Percentiles rank a stretch among this genome's conserved stretches.
Evolutionary conservation across 2,113 vertebrate species (phyloP).

Genomic region (Brienomyrus longianalis): DNA sequence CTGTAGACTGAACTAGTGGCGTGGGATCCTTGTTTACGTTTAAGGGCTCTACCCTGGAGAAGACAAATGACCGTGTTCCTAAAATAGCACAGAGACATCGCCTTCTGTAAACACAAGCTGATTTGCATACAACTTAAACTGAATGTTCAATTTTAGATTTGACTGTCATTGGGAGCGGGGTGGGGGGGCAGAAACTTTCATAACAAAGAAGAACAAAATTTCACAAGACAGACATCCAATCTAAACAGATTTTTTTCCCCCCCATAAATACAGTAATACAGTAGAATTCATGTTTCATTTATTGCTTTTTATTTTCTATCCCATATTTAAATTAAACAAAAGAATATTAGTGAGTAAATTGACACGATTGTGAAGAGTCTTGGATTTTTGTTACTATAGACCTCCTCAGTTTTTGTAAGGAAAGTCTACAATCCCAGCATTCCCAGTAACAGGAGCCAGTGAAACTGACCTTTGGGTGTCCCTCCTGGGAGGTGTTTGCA

Average conservation of each 20-base stretch:
- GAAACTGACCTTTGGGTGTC: not conserved
- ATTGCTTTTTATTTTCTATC: not conserved
- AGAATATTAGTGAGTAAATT: not conserved
- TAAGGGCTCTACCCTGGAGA: constrained; percentile 10
- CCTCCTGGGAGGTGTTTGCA: not conserved
- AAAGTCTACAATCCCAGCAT: not conserved
- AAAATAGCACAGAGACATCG: not conserved
- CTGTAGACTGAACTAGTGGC: constrained; percentile 29
- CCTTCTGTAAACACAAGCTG: not conserved
- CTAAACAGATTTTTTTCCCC: not conserved
- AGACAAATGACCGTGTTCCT: constrained; percentile 3
- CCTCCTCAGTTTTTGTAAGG: not conserved
- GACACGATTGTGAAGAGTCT: not conserved
- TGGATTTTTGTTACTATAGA: not conserved
- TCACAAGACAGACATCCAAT: not conserved
- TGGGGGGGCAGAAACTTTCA: not conserved
- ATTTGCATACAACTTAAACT: constrained; percentile 23
- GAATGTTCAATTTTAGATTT: not conserved
- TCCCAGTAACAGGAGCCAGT: not conserved
- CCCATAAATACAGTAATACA: not conserved
- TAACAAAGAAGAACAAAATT: not conserved
- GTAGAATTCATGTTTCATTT: not conserved
- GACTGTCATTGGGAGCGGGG: not conserved
- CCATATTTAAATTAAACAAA: not conserved
- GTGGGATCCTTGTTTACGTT: constrained; percentile 26